Evolutionary conservation across 2,113 vertebrate species (phyloP), one percentile per base, ranked within the genome.

Genomic region (Polypterus bichir): DNA sequence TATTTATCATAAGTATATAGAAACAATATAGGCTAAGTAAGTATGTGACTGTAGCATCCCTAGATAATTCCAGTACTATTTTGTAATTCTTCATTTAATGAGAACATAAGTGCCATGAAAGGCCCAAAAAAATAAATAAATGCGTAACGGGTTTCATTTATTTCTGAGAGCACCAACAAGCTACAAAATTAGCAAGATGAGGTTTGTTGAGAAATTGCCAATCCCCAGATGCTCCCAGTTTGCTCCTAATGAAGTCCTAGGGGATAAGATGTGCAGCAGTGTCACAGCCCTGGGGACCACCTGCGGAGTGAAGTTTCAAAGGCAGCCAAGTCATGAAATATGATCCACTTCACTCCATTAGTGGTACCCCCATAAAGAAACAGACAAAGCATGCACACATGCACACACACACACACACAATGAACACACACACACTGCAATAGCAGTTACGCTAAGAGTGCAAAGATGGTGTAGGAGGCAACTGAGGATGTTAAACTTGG

Each of bases 151-250:
- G 62, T 48, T 54, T 46, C 47, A 49, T 45, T 53, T 45, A 53
- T 45, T 60, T 59, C 47, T 6, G 8, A 27, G 46, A 11, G 10
- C 51, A 57, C 61, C 49, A 53, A 65, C 49, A 59, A 63, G 48
- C 49, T 46, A 55, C 47, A 64, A 61, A 61, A 61, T 53, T 59
- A 57, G 68, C 49, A 60, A 59, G 59, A 47, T 54, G 58, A 55
- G 46, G 9, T n/a, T 61, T 57, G 9, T 9, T 48, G 47, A 64
- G 59, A 49, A 64, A 64, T 10, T 11, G 27, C 44, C 63, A 61
- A 57, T 68, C 59, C 62, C 54, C 59, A 1, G 6, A 49, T 27
- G 27, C 27, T 5, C 48, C 53, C 58, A 47, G n/a, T 10, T 7
- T 59, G 11, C 9, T 57, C 9, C 57, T 69, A 57, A 10, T 57